These are phyloP conservation scores for Diarsia dahlii DNA, from an alignment of 2,888 invertebrate species.

Conservation along the genomic window DNA sequence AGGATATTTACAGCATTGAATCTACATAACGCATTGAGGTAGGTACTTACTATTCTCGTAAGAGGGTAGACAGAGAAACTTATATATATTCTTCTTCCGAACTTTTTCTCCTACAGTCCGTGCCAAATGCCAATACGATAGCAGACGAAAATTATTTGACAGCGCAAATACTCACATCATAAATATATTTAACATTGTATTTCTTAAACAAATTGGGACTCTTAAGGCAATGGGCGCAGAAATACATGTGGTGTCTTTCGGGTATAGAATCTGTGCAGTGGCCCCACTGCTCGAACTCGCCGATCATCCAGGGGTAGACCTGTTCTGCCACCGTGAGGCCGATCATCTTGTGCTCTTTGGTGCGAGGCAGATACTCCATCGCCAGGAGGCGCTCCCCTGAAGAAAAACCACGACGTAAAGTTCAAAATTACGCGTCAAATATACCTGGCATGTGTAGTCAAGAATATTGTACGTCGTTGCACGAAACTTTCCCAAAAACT, in stretches of 20 bases:
- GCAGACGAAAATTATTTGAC: no score
- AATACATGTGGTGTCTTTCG: conserved; percentile 86
- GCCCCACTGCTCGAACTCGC: conserved; percentile 89
- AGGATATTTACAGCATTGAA: neutral
- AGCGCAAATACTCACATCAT: conserved; percentile 82
- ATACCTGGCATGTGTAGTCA: neutral
- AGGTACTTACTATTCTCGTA: neutral
- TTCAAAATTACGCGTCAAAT: neutral
- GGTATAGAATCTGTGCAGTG: conserved; percentile 81
- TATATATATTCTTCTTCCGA: neutral
- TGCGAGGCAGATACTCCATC: conserved; percentile 78
- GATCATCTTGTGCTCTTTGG: conserved; percentile 82
- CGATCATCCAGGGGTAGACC: conserved; percentile 88
- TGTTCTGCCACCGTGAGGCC: conserved; percentile 88
- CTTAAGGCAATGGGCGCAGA: conserved; percentile 87
- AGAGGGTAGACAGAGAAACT: neutral
- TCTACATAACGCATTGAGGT: no score
- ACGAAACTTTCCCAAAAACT: neutral
- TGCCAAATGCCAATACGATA: neutral
- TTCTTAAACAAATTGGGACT: conserved; percentile 86
- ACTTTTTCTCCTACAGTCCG: neutral
- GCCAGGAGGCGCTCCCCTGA: conserved; percentile 81
- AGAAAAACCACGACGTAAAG: neutral
- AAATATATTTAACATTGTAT: conserved; percentile 85
- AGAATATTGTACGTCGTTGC: neutral